Evolutionary conservation across 2,888 invertebrate species (phyloP).

Genomic region (Netelia fuscicornis): DNA sequence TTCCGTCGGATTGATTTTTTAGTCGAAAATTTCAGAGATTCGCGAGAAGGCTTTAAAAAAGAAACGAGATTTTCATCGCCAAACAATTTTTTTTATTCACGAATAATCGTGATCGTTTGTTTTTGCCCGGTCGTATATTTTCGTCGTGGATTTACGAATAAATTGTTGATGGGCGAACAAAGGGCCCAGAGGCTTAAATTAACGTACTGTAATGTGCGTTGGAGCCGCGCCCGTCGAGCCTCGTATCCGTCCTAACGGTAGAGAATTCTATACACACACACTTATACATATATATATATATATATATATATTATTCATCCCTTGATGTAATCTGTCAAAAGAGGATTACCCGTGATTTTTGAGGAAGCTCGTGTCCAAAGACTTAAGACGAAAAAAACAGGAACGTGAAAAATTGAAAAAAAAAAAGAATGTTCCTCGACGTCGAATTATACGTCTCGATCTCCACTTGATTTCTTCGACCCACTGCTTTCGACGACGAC

Average conservation of each 20-base stretch:
- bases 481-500: not conserved
- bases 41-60: not conserved
- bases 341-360: slow-evolving; percentile 54
- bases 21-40: too few relatives aligned
- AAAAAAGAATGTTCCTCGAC: slow-evolving; percentile 6
- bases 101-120: not conserved
- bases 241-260: slow-evolving; percentile 50
- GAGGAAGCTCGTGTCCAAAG: slow-evolving; percentile 41
- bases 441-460: slow-evolving; percentile 8
- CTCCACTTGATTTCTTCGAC: slow-evolving; percentile 18
- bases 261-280: slow-evolving; percentile 6
- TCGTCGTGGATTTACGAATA: slow-evolving; percentile 26
- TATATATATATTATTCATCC: slow-evolving; percentile 52
- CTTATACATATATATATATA: not conserved
- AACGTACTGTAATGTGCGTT: slow-evolving; percentile 41
- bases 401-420: not conserved
- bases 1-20: too few relatives aligned
- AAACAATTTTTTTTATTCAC: not conserved
- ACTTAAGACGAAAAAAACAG: slow-evolving; percentile 10
- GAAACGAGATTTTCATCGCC: not conserved
- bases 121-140: not conserved
- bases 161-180: slow-evolving; percentile 54
- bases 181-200: slow-evolving; percentile 44
- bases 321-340: slow-evolving; percentile 52
- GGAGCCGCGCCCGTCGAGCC: slow-evolving; percentile 57